Conservation (phyloP, 2,113 vertebrate genomes). For the Ciconia stormi region DNA sequence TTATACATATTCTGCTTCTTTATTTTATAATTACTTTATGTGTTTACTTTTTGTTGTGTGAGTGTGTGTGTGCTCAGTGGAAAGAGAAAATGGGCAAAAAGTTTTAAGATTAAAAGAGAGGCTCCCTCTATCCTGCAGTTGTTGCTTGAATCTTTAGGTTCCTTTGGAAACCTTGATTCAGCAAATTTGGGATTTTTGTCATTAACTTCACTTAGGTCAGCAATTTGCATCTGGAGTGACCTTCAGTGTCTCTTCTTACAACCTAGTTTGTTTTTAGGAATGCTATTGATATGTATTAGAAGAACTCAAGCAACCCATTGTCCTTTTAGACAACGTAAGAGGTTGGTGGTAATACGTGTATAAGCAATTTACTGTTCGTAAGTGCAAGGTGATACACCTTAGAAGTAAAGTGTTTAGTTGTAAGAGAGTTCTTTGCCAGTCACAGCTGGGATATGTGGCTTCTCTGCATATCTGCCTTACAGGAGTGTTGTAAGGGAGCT, state of each 20-base stretch:
- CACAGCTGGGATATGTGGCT: not conserved
- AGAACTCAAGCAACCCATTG: not conserved
- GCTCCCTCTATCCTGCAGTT: not conserved
- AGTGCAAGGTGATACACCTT: not conserved
- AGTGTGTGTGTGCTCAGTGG: not conserved
- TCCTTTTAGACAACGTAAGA: not conserved
- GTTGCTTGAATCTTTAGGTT: not conserved
- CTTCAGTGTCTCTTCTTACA: not conserved
- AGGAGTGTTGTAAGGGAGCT: not conserved
- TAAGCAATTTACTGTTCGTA: not conserved
- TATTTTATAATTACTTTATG: not conserved
- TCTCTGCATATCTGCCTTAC: not conserved
- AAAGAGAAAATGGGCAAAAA: not conserved
- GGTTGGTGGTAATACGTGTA: accelerated
- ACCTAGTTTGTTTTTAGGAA: not conserved
- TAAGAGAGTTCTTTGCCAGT: not conserved
- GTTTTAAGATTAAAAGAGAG: not conserved
- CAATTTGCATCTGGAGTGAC: not conserved
- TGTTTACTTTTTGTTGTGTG: not conserved
- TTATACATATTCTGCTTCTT: not conserved
- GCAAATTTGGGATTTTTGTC: not conserved
- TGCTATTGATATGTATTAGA: not conserved
- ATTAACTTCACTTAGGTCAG: not conserved
- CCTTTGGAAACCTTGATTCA: not conserved
- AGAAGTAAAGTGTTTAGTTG: not conserved